Percentiles rank a stretch among this genome's conserved stretches.
Evolutionary conservation across 2,797 vertebrate species (phyloP).

Genomic region (Iguana delicatissima): DNA sequence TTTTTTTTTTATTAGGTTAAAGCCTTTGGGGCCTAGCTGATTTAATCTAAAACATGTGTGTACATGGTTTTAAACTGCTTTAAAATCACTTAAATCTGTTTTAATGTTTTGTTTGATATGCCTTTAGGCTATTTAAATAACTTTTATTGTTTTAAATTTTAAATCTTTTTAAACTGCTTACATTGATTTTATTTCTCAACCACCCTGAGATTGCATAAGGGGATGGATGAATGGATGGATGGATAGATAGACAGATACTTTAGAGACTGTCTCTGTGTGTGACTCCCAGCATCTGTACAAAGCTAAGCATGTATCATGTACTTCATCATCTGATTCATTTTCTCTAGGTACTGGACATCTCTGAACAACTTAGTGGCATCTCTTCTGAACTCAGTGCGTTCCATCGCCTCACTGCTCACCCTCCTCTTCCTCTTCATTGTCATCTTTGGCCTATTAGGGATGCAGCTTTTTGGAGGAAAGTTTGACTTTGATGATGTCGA

Average conservation of each 20-base stretch:
- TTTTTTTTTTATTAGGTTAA: too few species aligned
- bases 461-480: constrained; percentile 98
- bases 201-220: too few species aligned
- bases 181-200: too few species aligned
- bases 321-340: not conserved
- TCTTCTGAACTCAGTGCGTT: constrained; percentile 95
- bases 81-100: too few species aligned
- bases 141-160: too few species aligned
- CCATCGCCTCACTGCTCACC: constrained; percentile 95
- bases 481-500: constrained; percentile 90
- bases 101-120: too few species aligned
- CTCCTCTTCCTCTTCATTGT: constrained; percentile 97
- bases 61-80: too few species aligned
- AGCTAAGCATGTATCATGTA: not conserved
- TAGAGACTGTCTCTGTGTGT: not conserved
- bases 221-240: too few species aligned
- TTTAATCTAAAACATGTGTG: too few species aligned
- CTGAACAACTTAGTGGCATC: constrained; percentile 96
- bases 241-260: not conserved
- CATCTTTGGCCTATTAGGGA: constrained; percentile 95
- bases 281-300: not conserved
- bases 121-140: too few species aligned
- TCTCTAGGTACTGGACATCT: constrained; percentile 92
- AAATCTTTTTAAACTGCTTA: too few species aligned
- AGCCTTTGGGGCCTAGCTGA: too few species aligned